Evolutionary conservation across 2,797 vertebrate species (phyloP).

Genomic region (Pipistrellus pipistrellus): DNA sequence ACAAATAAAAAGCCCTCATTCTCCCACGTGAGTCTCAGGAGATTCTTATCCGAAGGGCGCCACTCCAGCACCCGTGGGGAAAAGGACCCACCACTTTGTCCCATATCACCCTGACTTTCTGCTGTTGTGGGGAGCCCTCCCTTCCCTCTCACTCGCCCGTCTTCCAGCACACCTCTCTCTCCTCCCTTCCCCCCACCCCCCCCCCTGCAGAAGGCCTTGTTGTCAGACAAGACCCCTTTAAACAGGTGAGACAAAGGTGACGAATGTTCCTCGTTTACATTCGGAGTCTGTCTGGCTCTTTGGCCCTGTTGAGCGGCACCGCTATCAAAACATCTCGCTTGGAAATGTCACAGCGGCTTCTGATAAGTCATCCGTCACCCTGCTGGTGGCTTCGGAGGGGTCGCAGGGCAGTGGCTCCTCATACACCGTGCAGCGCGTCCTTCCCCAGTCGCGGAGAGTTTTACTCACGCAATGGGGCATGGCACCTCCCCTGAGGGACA

Average conservation of each 20-base stretch:
- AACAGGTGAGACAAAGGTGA: slow-evolving; percentile 72
- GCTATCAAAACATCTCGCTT: slow-evolving; percentile 87
- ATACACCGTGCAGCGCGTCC: slow-evolving; percentile 57
- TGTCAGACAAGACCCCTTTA: slow-evolving; percentile 68
- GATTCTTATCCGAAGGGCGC: neutral
- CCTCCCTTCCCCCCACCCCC: neutral
- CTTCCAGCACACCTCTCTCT: neutral
- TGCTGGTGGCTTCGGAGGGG: slow-evolving; percentile 80
- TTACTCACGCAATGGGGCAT: slow-evolving; percentile 79
- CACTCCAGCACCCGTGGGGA: neutral
- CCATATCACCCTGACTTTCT: neutral
- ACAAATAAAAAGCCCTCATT: neutral
- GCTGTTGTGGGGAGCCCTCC: neutral
- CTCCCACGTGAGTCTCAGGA: neutral
- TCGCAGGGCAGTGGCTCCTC: slow-evolving; percentile 55
- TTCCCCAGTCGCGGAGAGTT: slow-evolving; percentile 72
- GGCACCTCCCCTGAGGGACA: slow-evolving; percentile 76
- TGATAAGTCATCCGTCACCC: slow-evolving; percentile 85
- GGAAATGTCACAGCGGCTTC: slow-evolving; percentile 85
- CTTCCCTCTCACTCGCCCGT: neutral
- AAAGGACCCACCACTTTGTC: neutral
- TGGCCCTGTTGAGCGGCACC: slow-evolving; percentile 81
- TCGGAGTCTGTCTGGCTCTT: slow-evolving; percentile 63
- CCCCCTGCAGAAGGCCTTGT: neutral
- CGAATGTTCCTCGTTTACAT: slow-evolving; percentile 72